A percentile compares a stretch with the other conserved stretches of the same genome.
Evolutionary conservation across 2,797 vertebrate genomes (phyloP).

Genomic region (Poeciliopsis presidionis): DNA sequence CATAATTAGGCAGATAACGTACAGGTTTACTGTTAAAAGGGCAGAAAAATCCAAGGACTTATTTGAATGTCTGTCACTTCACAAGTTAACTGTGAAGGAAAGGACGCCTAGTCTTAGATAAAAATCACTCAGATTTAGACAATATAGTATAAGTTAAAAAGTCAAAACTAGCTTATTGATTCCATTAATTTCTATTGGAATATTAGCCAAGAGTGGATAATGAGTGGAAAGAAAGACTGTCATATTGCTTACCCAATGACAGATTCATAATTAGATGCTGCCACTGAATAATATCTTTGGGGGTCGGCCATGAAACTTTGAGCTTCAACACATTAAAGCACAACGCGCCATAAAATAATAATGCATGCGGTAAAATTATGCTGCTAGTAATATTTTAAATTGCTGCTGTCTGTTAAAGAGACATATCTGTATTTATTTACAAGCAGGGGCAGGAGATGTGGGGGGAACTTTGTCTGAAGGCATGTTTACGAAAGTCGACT

Average conservation of each 20-base stretch:
- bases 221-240: constrained; percentile 30
- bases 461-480: constrained; percentile 81
- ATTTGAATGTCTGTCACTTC: constrained; percentile 25
- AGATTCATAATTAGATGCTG: constrained; percentile 66
- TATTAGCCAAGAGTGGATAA: constrained; percentile 32
- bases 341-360: constrained; percentile 85
- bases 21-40: constrained; percentile 74
- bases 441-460: constrained; percentile 73
- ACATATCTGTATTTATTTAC: constrained; percentile 86
- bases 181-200: constrained; percentile 41
- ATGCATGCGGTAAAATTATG: constrained; percentile 84
- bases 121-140: constrained; percentile 18
- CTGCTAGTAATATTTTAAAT: constrained; percentile 86
- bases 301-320: constrained; percentile 80
- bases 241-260: constrained; percentile 40
- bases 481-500: constrained; percentile 85
- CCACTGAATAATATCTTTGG: constrained; percentile 71
- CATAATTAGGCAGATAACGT: constrained; percentile 73
- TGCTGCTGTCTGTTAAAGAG: constrained; percentile 84
- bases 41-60: constrained; percentile 58
- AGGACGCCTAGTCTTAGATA: neutral
- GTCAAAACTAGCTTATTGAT: constrained; percentile 1
- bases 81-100: constrained; percentile 21
- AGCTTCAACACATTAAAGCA: constrained; percentile 83
- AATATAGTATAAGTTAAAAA: constrained; percentile 10